These are phyloP conservation scores for Volucella inflata DNA, from an alignment of 2,888 invertebrate species.

Conservation along the genomic window DNA sequence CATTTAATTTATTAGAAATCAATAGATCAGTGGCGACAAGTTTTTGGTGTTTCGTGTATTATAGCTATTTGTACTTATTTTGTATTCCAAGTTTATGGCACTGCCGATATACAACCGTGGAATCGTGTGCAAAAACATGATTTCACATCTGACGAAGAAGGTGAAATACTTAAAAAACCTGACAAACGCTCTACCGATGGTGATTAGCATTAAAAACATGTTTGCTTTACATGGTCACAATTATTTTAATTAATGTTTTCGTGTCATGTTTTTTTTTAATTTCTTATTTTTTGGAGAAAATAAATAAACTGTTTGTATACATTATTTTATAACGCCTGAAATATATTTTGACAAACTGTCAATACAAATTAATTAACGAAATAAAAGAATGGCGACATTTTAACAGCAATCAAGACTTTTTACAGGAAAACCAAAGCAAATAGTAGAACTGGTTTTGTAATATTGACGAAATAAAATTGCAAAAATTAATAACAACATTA, in stretches of 20 bases:
- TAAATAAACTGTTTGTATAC: slow-evolving; percentile 39
- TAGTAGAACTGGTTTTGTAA: too few species aligned
- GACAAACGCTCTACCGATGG: slow-evolving; percentile 62
- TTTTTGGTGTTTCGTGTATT: slow-evolving; percentile 87
- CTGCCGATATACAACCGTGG: slow-evolving; percentile 85
- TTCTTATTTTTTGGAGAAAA: slow-evolving; percentile 13
- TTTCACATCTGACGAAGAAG: slow-evolving; percentile 76
- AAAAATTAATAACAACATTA: too few species aligned
- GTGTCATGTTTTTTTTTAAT: slow-evolving; percentile 32
- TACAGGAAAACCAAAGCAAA: too few species aligned
- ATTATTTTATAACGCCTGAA: slow-evolving; percentile 10
- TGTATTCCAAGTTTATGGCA: slow-evolving; percentile 88
- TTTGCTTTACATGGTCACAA: slow-evolving; percentile 33
- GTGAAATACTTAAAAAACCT: slow-evolving; percentile 77
- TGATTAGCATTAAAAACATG: slow-evolving; percentile 55
- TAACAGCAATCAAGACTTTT: too few species aligned
- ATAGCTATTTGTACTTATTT: slow-evolving; percentile 87
- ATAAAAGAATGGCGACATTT: too few species aligned
- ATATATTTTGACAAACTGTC: neutral
- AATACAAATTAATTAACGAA: neutral
- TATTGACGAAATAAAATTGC: too few species aligned
- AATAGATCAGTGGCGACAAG: slow-evolving; percentile 86
- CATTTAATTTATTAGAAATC: slow-evolving; percentile 78
- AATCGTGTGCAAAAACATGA: slow-evolving; percentile 77
- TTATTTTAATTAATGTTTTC: slow-evolving; percentile 29